Evolutionary conservation across 2,888 invertebrate species (phyloP).

Genomic region (Drosophila phalerata): DNA sequence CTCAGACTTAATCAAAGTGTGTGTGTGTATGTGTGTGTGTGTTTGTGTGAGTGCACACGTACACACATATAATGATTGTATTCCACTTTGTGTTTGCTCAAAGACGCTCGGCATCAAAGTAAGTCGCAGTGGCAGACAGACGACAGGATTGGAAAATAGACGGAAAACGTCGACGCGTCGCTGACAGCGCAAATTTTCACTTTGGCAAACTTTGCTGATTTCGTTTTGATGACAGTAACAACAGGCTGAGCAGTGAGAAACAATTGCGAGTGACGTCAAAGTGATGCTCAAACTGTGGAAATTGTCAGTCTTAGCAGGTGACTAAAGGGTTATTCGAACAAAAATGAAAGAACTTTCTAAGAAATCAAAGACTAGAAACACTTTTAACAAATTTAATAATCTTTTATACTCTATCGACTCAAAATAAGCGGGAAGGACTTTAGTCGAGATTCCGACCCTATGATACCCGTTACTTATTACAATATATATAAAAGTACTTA

Average conservation of each 20-base stretch:
- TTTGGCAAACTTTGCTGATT: conserved; percentile 45
- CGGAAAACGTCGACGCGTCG: conserved; percentile 43
- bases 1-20: neutral
- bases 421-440: no score
- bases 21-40: conserved; percentile 11
- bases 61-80: conserved; percentile 5
- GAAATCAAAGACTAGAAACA: neutral
- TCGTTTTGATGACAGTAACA: conserved; percentile 46
- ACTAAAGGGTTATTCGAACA: conserved; percentile 10
- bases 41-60: neutral
- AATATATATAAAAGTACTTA: no score
- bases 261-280: conserved; percentile 51
- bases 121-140: conserved; percentile 25
- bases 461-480: no score
- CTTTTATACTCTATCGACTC: neutral
- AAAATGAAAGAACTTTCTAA: neutral
- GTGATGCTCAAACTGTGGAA: conserved; percentile 36
- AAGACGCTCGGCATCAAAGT: conserved; percentile 53
- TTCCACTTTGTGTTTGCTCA: conserved; percentile 43
- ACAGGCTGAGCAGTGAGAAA: conserved; percentile 17
- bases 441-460: no score
- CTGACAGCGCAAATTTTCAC: conserved; percentile 56
- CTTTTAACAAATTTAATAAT: neutral
- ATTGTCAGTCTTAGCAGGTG: conserved; percentile 11
- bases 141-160: conserved; percentile 26